phyloP scores from a whole-genome alignment of 2,113 vertebrate species.

The Chloebia gouldiae region DNA sequence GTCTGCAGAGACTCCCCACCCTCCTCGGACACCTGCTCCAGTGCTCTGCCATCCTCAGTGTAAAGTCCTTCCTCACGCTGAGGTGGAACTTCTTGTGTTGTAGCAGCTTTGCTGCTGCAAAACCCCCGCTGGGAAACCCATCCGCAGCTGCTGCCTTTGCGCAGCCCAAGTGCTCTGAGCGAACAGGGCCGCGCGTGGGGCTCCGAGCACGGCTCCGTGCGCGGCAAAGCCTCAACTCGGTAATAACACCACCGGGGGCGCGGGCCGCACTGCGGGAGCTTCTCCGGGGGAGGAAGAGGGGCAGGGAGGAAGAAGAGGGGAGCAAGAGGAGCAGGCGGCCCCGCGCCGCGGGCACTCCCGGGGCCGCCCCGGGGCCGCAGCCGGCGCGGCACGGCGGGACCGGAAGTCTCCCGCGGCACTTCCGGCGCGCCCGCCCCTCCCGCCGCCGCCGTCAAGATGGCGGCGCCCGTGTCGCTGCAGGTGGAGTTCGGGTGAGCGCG shows the following conservation, averaged over 20 bases:
- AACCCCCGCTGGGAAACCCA: rapidly evolving
- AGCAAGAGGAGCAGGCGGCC: not conserved
- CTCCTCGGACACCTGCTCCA: not conserved
- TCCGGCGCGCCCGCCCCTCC: not conserved
- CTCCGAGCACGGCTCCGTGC: not conserved
- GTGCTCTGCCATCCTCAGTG: not conserved
- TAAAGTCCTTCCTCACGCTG: no score
- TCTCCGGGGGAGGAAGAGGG: no score
- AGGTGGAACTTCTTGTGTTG: not conserved
- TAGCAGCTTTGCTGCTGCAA: not conserved
- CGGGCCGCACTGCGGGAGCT: not conserved
- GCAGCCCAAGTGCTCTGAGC: rapidly evolving
- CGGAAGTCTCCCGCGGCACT: not conserved
- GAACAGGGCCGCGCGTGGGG: not conserved
- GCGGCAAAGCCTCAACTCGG: rapidly evolving
- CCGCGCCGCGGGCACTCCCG: no score
- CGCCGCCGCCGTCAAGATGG: conserved; percentile 78
- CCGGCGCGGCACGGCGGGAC: not conserved
- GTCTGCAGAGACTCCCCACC: not conserved
- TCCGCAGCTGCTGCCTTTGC: not conserved
- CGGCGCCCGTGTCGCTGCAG: conserved; percentile 83
- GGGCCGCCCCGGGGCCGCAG: no score
- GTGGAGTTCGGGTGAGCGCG: conserved; percentile 91
- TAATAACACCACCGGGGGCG: not conserved
- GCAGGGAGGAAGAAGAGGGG: no score